A percentile compares a stretch with the other conserved stretches of the same genome.
Evolutionary conservation across 2,888 invertebrate species (phyloP).

Genomic region (Chrysolina haemoptera): DNA sequence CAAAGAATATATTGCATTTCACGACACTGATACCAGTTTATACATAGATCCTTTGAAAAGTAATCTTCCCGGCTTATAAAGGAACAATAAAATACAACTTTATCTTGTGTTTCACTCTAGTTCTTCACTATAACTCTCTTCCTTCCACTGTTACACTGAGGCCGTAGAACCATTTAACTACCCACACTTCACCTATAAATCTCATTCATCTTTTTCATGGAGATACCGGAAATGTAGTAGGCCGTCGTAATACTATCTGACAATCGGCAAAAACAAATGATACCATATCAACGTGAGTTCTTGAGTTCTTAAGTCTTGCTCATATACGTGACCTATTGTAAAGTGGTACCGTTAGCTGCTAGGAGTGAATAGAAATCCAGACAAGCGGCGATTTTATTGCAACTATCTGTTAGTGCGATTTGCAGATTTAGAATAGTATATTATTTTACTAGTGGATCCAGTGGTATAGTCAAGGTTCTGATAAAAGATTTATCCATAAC

Average conservation of each 20-base stretch:
- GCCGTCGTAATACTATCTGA: constrained; percentile 47
- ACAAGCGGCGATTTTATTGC: background rate
- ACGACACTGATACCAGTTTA: background rate
- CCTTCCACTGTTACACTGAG: constrained; percentile 13
- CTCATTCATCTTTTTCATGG: constrained; percentile 29
- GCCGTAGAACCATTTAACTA: constrained; percentile 22
- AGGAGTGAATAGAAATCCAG: constrained; percentile 22
- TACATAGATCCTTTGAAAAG: constrained; percentile 1
- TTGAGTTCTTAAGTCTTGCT: constrained; percentile 37
- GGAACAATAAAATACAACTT: constrained; percentile 18
- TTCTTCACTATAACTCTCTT: constrained; percentile 15
- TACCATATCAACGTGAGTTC: constrained; percentile 45
- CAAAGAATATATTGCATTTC: background rate
- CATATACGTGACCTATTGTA: constrained; percentile 43
- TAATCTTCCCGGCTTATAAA: constrained; percentile 12
- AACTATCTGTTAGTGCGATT: background rate
- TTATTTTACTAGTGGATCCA: background rate
- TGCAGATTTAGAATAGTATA: background rate
- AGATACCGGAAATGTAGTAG: constrained; percentile 37
- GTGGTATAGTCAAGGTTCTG: too few species aligned
- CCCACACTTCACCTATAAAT: constrained; percentile 35
- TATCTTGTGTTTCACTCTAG: constrained; percentile 8
- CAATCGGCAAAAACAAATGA: constrained; percentile 51
- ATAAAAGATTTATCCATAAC: too few species aligned
- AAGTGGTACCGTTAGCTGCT: constrained; percentile 40